Evolutionary conservation across 2,888 invertebrate species (phyloP).

Genomic region (Gnatocerus cornutus): DNA sequence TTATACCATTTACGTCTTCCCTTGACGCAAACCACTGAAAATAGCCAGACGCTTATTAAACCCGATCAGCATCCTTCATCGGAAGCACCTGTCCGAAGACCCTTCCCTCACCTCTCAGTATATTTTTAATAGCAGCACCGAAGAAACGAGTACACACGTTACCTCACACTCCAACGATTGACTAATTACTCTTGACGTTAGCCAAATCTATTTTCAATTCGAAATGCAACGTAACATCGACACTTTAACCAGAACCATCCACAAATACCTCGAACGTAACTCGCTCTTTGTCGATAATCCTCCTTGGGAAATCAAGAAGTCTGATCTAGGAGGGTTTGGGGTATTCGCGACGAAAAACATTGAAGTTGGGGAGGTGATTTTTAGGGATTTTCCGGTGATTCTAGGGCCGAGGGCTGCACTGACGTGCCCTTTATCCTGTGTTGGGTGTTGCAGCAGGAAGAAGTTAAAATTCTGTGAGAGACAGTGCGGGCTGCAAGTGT

Average conservation of each 20-base stretch:
- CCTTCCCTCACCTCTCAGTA: too few species aligned
- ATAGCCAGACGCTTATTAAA: too few species aligned
- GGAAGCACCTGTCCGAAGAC: too few species aligned
- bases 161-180: not conserved
- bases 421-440: constrained; percentile 76
- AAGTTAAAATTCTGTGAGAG: constrained; percentile 72
- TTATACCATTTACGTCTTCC: too few species aligned
- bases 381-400: constrained; percentile 80
- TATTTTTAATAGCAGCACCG: too few species aligned
- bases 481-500: constrained; percentile 81
- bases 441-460: constrained; percentile 76
- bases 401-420: constrained; percentile 79
- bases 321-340: constrained; percentile 80
- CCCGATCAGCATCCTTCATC: too few species aligned
- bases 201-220: constrained; percentile 16
- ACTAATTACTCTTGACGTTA: constrained; percentile 19
- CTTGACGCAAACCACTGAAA: too few species aligned
- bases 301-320: constrained; percentile 77
- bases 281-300: constrained; percentile 56
- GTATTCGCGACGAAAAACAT: constrained; percentile 81
- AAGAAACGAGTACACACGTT: too few species aligned
- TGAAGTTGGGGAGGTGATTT: constrained; percentile 79
- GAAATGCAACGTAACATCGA: constrained; percentile 39
- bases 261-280: constrained; percentile 26
- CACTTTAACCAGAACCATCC: constrained; percentile 16